These are phyloP conservation scores for Acrobeloides nanus DNA, from an alignment of 2,888 invertebrate species.

Conservation along the genomic window DNA sequence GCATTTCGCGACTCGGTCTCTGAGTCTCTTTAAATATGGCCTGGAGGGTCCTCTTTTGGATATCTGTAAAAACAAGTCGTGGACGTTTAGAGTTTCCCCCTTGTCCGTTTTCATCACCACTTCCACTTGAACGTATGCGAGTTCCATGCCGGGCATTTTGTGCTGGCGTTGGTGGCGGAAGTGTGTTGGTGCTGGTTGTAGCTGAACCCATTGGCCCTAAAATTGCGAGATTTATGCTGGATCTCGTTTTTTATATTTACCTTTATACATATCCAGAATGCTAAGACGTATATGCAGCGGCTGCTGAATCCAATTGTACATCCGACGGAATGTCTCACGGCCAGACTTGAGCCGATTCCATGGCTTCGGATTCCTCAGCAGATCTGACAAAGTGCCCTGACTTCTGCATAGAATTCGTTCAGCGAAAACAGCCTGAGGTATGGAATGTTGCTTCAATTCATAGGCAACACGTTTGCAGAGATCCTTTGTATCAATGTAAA, in stretches of 20 bases:
- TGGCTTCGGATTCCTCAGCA: conserved; percentile 53
- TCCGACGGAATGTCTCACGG: conserved; percentile 52
- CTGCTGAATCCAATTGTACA: conserved; percentile 52
- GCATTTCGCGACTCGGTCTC: conserved; percentile 51
- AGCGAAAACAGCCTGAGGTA: conserved; percentile 48
- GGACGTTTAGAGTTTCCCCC: no score
- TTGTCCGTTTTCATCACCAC: no score
- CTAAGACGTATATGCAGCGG: conserved; percentile 40
- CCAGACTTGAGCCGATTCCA: conserved; percentile 54
- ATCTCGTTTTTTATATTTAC: conserved; percentile 11
- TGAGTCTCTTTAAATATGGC: conserved; percentile 53
- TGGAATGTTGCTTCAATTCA: conserved; percentile 44
- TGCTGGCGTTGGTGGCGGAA: conserved; percentile 50
- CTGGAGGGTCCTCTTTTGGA: conserved; percentile 82
- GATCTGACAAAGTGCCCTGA: conserved; percentile 53
- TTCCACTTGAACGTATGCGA: no score
- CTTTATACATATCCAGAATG: conserved; percentile 49
- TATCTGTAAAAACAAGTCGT: conserved; percentile 98
- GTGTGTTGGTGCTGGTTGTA: conserved; percentile 17
- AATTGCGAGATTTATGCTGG: no score
- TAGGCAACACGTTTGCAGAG: conserved; percentile 50
- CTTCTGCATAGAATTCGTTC: conserved; percentile 45
- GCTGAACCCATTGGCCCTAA: no score
- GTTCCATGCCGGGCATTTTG: conserved; percentile 45
- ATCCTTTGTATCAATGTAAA: conserved; percentile 51